Evolutionary conservation across 2,888 invertebrate species (phyloP).

Genomic region (Platypus cylindrus): DNA sequence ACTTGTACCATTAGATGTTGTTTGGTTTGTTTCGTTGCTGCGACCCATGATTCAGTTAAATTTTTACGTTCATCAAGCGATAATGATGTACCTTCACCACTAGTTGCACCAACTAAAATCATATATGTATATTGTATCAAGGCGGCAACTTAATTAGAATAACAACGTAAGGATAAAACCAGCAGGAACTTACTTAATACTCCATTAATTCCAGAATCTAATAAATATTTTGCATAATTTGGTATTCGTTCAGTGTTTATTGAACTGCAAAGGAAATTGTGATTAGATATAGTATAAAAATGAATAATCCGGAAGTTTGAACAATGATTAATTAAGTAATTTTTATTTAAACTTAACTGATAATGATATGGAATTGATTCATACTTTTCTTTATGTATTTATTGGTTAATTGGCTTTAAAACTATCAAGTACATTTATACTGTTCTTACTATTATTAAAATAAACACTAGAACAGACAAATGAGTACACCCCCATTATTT

Average conservation of each 20-base stretch:
- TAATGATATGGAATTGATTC: too few relatives aligned
- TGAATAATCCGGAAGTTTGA: not conserved
- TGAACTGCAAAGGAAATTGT: conserved; percentile 17
- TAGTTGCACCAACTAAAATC: conserved; percentile 60
- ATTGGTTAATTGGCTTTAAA: too few relatives aligned
- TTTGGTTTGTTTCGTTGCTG: conserved; percentile 39
- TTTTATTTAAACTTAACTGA: too few relatives aligned
- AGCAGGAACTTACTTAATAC: conserved; percentile 48
- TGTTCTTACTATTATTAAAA: too few relatives aligned
- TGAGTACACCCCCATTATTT: too few relatives aligned
- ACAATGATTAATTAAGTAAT: too few relatives aligned
- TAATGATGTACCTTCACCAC: conserved; percentile 62
- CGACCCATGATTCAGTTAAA: conserved; percentile 51
- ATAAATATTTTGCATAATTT: conserved; percentile 51
- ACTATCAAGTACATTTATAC: too few relatives aligned
- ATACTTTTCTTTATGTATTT: too few relatives aligned
- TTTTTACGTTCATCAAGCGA: conserved; percentile 53
- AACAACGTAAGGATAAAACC: not conserved
- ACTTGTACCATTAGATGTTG: conserved; percentile 59
- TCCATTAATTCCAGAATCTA: conserved; percentile 47
- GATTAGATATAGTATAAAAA: not conserved
- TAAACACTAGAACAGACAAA: too few relatives aligned
- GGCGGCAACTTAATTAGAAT: too few relatives aligned
- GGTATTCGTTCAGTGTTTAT: conserved; percentile 32
- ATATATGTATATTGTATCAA: not conserved